Percentiles rank a stretch among this genome's conserved stretches.
These are phyloP conservation scores for Crepidodera aurea DNA, from an alignment of 2,888 invertebrate species.

Conservation along the genomic window DNA sequence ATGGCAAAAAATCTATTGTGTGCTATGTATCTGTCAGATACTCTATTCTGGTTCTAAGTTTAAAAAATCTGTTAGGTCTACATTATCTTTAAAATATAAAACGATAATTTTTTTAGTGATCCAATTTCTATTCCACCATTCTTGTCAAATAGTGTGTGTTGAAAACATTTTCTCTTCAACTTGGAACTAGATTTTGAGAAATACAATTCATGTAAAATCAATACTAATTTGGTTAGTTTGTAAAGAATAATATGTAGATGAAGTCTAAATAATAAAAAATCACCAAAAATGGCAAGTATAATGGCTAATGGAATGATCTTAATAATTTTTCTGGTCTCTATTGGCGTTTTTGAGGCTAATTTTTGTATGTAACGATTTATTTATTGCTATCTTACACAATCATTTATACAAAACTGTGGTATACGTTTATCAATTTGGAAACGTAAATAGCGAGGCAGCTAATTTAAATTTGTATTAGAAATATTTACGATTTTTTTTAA, in stretches of 20 bases:
- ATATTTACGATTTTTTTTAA: background rate
- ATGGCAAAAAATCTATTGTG: too few relatives aligned
- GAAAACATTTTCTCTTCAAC: too few relatives aligned
- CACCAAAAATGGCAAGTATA: constrained; percentile 36
- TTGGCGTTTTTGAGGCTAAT: background rate
- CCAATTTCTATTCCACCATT: too few relatives aligned
- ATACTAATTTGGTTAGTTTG: background rate
- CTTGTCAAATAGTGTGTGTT: too few relatives aligned
- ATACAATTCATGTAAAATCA: too few relatives aligned
- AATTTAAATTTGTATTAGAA: background rate
- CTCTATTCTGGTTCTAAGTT: too few relatives aligned
- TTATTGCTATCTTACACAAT: constrained; percentile 7
- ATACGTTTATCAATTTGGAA: background rate
- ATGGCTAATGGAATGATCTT: constrained; percentile 33
- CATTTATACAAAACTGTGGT: constrained; percentile 8
- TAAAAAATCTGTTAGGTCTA: too few relatives aligned
- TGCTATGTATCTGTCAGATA: too few relatives aligned
- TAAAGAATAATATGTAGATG: background rate
- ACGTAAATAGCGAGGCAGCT: background rate
- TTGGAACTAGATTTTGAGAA: too few relatives aligned
- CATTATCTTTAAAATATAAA: too few relatives aligned
- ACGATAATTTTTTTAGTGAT: too few relatives aligned
- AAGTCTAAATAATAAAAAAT: background rate
- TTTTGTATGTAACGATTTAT: background rate
- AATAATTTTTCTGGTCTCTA: background rate